Conservation (phyloP, 2,888 invertebrate genomes). For the Clepsis dumicolana region DNA sequence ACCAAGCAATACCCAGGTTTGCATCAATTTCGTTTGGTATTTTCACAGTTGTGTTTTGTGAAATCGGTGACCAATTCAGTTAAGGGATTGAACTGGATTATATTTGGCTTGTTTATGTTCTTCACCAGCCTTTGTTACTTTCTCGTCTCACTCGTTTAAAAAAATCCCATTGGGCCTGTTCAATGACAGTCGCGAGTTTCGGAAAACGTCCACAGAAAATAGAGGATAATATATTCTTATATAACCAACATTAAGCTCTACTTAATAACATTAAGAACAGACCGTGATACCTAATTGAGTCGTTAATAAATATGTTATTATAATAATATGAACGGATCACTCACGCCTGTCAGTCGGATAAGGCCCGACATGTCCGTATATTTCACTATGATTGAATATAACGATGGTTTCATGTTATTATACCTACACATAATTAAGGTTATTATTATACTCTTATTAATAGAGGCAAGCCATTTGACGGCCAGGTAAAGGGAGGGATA, state of each 20-base stretch:
- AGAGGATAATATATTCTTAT: not conserved
- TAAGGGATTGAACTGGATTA: not conserved
- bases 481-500: slow-evolving; percentile 19
- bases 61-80: too few species aligned
- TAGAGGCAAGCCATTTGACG: not conserved
- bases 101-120: not conserved
- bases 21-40: too few species aligned
- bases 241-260: not conserved
- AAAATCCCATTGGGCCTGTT: not conserved
- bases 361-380: too few species aligned
- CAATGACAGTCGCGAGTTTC: not conserved
- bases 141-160: not conserved
- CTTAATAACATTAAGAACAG: not conserved
- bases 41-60: too few species aligned
- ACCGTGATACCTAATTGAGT: not conserved
- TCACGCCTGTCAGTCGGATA: too few species aligned
- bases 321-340: too few species aligned
- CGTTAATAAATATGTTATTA: not conserved
- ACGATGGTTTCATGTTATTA: too few species aligned
- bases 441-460: slow-evolving; percentile 3
- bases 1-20: too few species aligned
- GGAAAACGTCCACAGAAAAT: not conserved
- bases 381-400: too few species aligned
- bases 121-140: not conserved
- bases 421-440: not conserved